Base-by-base conservation (phyloP, 2,888 invertebrate genomes). In the Drosophila eohydei region DNA sequence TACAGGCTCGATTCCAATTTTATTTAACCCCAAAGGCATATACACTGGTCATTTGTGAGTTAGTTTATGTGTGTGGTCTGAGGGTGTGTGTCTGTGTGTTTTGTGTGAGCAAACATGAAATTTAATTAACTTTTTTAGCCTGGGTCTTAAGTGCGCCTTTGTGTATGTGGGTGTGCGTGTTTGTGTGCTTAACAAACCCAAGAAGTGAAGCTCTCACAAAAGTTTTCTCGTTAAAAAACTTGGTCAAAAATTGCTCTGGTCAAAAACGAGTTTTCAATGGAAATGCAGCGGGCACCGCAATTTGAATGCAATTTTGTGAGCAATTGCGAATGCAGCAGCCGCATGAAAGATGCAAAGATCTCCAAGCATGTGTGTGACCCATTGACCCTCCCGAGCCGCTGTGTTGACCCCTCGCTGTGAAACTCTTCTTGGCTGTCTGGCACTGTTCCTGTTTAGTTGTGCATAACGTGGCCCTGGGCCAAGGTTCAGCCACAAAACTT, bases 181-280 rank as follows among this genome's bases (percentile, higher is more conserved):
- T 32, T 46, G 51, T 65, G 55, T 67, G 56, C 38, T 67, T 57
- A 71, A 57, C 66, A 71, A 88, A 65, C 64, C 54, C 66, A 70
- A 59, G 38, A 65, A 72, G 63, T 34, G 55, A 26, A 67, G 61
- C 63, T 52, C 58, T 69, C 57, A 76, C 66, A 83, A 84, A 90
- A 88, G 79, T 89, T 90, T 89, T 90, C 90, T 90, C 90, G 87
- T 90, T 90, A 87, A 86, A 89, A 88, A 81, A 87, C 74, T 87
- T 84, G 71, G 14, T 56, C 48, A 74, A 63, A 70, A 74, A 78
- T 77, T 78, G 54, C 21, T 66, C 79, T 79, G 78, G 77, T 72
- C 80, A 75, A 59, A 71, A 57, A 71, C 78, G 81, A 67, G 74
- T 74, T 76, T 82, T 77, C 71, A 80, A 81, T 86, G 79, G 73